Percentiles rank a stretch among this genome's conserved stretches.
phyloP scores from a whole-genome alignment of 2,113 vertebrate species.

The Gulo gulo region DNA sequence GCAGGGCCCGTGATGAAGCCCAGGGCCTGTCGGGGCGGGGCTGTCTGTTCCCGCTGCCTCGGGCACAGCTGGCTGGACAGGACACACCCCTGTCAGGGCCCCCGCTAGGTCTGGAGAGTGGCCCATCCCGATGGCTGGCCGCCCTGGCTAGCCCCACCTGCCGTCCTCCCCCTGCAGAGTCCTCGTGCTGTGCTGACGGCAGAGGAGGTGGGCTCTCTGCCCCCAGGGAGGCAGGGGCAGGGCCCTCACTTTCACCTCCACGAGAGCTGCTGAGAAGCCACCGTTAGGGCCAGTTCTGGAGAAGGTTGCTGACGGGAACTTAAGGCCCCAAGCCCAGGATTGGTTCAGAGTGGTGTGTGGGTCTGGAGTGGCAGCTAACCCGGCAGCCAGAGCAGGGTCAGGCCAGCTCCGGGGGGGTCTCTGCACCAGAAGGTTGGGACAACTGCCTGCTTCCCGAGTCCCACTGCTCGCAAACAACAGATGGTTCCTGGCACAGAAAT shows the following conservation, averaged over 20 bases:
- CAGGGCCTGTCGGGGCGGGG: fast-evolving
- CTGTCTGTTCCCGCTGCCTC: fast-evolving
- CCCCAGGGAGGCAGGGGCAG: neutral
- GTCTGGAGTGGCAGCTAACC: neutral
- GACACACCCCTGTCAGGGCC: fast-evolving
- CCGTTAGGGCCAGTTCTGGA: neutral
- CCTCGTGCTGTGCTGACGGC: fast-evolving
- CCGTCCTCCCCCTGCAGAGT: fast-evolving
- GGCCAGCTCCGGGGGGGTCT: neutral
- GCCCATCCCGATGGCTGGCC: fast-evolving
- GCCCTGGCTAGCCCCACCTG: neutral
- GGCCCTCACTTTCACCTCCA: fast-evolving
- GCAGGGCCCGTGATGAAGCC: neutral
- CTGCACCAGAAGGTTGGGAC: neutral
- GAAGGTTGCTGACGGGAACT: neutral
- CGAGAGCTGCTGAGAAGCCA: neutral
- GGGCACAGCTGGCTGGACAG: neutral
- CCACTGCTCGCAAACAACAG: neutral
- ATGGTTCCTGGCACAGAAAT: neutral
- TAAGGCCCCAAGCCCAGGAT: neutral
- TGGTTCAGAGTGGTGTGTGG: neutral
- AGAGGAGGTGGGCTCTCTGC: fast-evolving
- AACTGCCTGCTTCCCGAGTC: neutral
- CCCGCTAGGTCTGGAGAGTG: neutral
- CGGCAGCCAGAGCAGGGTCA: neutral